Percentiles rank a stretch among this genome's conserved stretches.
These are phyloP conservation scores for Leptobrachium leishanense DNA, from an alignment of 2,113 vertebrate genomes.

Conservation along the genomic window DNA sequence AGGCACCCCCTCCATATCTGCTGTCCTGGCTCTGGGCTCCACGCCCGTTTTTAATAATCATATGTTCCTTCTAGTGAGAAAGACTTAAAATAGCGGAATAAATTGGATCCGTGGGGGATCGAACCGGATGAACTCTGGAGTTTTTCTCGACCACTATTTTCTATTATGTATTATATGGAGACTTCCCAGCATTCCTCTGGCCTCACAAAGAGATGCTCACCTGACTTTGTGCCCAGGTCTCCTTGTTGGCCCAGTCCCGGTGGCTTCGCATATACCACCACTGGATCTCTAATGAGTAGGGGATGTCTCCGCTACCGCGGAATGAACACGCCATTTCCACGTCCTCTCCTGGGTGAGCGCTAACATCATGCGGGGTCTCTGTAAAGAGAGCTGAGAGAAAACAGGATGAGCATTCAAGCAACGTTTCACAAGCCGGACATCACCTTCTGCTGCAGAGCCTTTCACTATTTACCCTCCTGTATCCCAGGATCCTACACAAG, in stretches of 20 bases:
- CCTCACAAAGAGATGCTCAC: no score
- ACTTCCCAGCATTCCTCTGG: no score
- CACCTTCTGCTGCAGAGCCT: background rate
- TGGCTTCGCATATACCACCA: constrained; percentile 92
- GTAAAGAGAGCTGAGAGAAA: constrained; percentile 84
- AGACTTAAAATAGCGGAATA: no score
- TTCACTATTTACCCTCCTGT: background rate
- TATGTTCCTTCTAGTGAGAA: no score
- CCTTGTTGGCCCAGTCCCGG: constrained; percentile 76
- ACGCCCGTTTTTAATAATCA: no score
- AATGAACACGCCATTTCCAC: constrained; percentile 98
- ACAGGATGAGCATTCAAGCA: background rate
- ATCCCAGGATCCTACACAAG: no score
- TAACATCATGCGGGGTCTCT: constrained; percentile 88
- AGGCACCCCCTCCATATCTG: no score
- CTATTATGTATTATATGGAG: no score
- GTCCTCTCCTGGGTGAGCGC: constrained; percentile 80
- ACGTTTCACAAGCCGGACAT: background rate
- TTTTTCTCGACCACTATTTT: no score
- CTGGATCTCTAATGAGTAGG: constrained; percentile 95
- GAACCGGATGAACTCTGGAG: no score
- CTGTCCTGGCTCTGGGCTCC: no score
- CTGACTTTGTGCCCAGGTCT: constrained; percentile 75
- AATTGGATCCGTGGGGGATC: no score
- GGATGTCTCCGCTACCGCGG: constrained; percentile 83